These are phyloP conservation scores for Urosaurus nigricauda DNA, from an alignment of 2,797 vertebrate genomes.

Conservation along the genomic window DNA sequence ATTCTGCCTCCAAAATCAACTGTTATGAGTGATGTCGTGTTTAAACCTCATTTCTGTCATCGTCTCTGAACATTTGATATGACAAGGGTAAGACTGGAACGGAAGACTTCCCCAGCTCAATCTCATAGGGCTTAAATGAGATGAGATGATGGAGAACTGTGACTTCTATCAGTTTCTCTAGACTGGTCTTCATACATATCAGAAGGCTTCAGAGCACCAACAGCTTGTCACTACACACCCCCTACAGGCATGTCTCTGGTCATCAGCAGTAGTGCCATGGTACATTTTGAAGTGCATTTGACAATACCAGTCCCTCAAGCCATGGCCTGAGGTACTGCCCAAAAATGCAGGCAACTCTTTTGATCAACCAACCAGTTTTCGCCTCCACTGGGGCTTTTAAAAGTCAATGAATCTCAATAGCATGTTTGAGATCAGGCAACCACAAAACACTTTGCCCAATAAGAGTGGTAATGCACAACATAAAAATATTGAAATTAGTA, in stretches of 20 bases:
- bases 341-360: too few species aligned
- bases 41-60: not conserved
- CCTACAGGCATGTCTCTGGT: too few species aligned
- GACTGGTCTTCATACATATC: not conserved
- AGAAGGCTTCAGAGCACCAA: not conserved
- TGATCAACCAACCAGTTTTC: too few species aligned
- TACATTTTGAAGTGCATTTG: too few species aligned
- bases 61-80: not conserved
- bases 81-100: not conserved
- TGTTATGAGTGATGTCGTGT: not conserved
- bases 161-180: not conserved
- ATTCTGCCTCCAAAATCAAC: not conserved
- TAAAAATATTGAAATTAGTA: not conserved
- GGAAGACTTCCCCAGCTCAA: not conserved
- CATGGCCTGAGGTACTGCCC: too few species aligned
- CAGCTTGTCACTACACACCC: too few species aligned
- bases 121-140: not conserved
- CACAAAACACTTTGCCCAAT: not conserved
- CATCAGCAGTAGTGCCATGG: too few species aligned
- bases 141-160: not conserved
- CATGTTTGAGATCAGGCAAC: not conserved
- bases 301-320: too few species aligned
- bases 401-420: not conserved
- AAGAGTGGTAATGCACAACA: not conserved
- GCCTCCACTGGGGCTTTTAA: not conserved